Evolutionary conservation across 2,888 invertebrate genomes (phyloP).

Genomic region (Leptothorax acervorum): DNA sequence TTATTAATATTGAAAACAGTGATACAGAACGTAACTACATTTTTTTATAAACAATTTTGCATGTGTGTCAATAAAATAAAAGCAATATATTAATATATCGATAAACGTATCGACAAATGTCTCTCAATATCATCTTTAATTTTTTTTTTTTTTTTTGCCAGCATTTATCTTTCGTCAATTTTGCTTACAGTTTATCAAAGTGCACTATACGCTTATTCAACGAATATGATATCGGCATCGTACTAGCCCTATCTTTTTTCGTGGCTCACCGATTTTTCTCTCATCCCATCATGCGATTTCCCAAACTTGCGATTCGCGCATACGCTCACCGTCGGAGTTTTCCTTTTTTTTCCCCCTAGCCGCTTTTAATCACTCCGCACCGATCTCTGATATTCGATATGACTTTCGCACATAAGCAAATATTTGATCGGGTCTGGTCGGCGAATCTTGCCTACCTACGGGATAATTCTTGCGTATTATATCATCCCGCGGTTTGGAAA

Average conservation of each 20-base stretch:
- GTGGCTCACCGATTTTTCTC: constrained; percentile 24
- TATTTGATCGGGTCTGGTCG: constrained; percentile 45
- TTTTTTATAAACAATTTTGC: no score
- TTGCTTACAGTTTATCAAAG: not conserved
- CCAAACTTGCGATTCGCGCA: not conserved
- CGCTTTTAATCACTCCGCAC: constrained; percentile 38
- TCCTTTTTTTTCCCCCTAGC: not conserved
- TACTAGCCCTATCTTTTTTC: constrained; percentile 12
- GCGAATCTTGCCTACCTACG: constrained; percentile 28
- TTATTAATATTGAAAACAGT: not conserved
- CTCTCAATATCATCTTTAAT: not conserved
- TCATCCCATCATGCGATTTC: constrained; percentile 26
- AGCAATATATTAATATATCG: not conserved
- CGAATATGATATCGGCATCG: constrained; percentile 18
- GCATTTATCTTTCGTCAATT: constrained; percentile 23
- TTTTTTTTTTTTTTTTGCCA: not conserved
- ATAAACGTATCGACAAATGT: not conserved
- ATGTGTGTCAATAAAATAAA: no score
- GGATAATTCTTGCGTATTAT: constrained; percentile 40
- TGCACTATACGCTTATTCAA: constrained; percentile 1
- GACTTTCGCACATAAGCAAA: constrained; percentile 50
- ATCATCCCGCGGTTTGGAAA: constrained; percentile 21
- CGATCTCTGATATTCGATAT: constrained; percentile 45
- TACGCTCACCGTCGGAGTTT: not conserved
- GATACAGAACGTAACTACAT: no score